These are phyloP conservation scores for Parotia lawesii DNA, from an alignment of 2,113 vertebrate genomes.

Conservation along the genomic window DNA sequence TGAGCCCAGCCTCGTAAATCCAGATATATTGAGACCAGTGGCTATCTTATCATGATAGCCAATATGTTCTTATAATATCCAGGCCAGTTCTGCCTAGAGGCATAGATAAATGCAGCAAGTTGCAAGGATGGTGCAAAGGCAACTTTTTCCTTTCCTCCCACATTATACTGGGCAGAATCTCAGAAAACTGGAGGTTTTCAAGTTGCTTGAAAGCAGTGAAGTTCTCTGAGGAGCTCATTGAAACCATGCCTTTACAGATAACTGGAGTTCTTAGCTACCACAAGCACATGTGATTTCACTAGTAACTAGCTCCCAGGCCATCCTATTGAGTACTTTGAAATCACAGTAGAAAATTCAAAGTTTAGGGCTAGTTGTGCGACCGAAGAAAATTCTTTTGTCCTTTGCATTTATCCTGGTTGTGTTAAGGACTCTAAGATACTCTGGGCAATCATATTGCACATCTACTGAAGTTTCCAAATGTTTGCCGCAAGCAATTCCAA, in stretches of 20 bases:
- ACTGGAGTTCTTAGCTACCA: not conserved
- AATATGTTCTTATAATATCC: not conserved
- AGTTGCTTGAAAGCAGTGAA: not conserved
- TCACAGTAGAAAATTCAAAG: not conserved
- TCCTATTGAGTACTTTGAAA: not conserved
- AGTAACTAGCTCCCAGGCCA: not conserved
- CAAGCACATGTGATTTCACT: not conserved
- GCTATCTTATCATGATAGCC: not conserved
- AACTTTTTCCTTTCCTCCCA: not conserved
- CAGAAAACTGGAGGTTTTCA: not conserved
- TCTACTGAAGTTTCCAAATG: not conserved
- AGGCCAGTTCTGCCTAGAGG: not conserved
- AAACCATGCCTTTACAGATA: not conserved
- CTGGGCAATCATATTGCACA: not conserved
- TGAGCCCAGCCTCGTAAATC: not conserved
- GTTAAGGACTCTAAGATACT: not conserved
- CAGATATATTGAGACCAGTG: not conserved
- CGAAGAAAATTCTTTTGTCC: not conserved
- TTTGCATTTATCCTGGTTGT: not conserved
- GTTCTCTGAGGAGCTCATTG: not conserved
- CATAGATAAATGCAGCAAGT: not conserved
- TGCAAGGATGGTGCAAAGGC: not conserved
- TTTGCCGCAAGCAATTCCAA: not conserved
- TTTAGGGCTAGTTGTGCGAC: not conserved
- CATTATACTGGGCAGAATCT: not conserved